phyloP scores from a whole-genome alignment of 2,797 vertebrate species.

The Pangasius macronema region DNA sequence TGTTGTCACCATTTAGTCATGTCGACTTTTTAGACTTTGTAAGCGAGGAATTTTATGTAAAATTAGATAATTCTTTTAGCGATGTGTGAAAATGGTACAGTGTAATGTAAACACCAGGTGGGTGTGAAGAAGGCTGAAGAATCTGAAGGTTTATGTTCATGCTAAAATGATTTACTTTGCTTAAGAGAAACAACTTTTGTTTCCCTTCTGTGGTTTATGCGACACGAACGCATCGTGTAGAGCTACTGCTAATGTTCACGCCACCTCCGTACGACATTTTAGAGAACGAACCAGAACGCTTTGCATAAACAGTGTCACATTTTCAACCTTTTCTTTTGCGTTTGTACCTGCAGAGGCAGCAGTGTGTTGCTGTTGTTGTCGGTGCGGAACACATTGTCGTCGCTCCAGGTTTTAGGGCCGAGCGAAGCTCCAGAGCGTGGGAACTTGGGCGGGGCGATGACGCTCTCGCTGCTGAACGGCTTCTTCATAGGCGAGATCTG shows the following conservation, averaged over 20 bases:
- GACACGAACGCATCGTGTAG: not conserved
- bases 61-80: not conserved
- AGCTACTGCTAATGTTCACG: not conserved
- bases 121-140: not conserved
- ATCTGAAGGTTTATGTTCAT: not conserved
- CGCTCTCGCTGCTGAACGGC: slow-evolving; percentile 91
- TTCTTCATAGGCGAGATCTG: slow-evolving; percentile 96
- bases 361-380: slow-evolving; percentile 97
- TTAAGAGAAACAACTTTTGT: not conserved
- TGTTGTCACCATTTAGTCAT: not conserved
- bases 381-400: slow-evolving; percentile 94
- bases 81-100: not conserved
- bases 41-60: not conserved
- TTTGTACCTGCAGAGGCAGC: slow-evolving; percentile 90
- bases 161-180: not conserved
- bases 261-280: not conserved
- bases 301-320: not conserved
- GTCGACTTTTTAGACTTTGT: no score
- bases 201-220: not conserved
- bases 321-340: not conserved
- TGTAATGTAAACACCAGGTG: not conserved
- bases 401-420: slow-evolving; percentile 93
- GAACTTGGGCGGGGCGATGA: slow-evolving; percentile 97
- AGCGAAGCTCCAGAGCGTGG: slow-evolving; percentile 87
- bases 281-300: no score